Percentiles rank a stretch among this genome's conserved stretches.
Evolutionary conservation across 2,797 vertebrate genomes (phyloP).

Genomic region (Sitta carolinensis): DNA sequence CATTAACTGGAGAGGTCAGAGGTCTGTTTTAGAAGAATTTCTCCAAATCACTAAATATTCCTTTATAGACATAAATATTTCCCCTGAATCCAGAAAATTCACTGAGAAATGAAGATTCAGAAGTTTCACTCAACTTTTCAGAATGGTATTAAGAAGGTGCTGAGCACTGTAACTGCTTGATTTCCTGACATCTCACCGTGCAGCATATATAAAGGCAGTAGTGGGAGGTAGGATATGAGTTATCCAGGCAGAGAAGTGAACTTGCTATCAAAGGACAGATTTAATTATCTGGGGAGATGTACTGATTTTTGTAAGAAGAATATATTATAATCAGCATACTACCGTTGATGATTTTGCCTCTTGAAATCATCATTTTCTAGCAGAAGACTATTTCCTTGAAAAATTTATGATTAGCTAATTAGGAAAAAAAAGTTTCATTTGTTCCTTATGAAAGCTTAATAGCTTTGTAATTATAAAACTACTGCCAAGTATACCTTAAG

Average conservation of each 20-base stretch:
- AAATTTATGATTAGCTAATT: constrained; percentile 29
- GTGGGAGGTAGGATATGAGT: not conserved
- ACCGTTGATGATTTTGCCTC: not conserved
- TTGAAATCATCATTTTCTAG: not conserved
- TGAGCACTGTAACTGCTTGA: not conserved
- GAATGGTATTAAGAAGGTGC: not conserved
- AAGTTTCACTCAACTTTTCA: not conserved
- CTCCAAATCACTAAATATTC: not conserved
- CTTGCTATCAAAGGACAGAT: not conserved
- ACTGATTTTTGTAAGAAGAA: not conserved
- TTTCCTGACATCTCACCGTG: not conserved
- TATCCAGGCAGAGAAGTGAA: not conserved
- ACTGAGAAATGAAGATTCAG: not conserved
- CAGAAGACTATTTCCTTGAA: not conserved
- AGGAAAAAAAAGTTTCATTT: not conserved
- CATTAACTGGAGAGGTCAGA: not conserved
- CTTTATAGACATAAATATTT: not conserved
- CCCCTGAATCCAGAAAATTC: not conserved
- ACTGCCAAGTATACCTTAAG: constrained; percentile 17
- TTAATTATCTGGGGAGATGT: not conserved
- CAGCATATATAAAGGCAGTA: not conserved
- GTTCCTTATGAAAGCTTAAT: not conserved
- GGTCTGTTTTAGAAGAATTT: not conserved
- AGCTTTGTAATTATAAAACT: constrained; percentile 31
- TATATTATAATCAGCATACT: not conserved